Conservation (phyloP, 2,113 vertebrate species). For the Porphyrio hochstetteri region DNA sequence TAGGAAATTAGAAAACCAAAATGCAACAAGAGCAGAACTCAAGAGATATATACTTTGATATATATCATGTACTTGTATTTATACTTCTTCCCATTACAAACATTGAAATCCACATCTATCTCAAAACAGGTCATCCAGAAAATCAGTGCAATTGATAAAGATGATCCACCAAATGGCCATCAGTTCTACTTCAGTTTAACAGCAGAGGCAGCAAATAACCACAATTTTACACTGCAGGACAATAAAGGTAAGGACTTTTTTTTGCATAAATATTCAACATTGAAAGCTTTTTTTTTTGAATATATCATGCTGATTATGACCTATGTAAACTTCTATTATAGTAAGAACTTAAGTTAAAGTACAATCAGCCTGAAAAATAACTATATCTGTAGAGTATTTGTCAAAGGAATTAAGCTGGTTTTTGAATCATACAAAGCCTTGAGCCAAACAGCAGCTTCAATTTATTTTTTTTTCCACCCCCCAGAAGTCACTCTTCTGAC, state of each 20-base stretch:
- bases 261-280: not conserved
- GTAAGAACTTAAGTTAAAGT: constrained; percentile 52
- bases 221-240: constrained; percentile 93
- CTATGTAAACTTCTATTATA: not conserved
- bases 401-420: constrained; percentile 39
- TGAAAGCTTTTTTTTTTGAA: not conserved
- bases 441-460: constrained; percentile 16
- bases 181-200: constrained; percentile 91
- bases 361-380: constrained; percentile 9
- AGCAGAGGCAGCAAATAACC: constrained; percentile 82
- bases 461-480: not conserved
- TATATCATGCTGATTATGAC: not conserved
- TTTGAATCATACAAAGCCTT: constrained; percentile 53
- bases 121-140: constrained; percentile 90
- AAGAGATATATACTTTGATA: not conserved
- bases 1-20: not conserved
- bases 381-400: constrained; percentile 64
- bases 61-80: not conserved
- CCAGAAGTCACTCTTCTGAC: not conserved
- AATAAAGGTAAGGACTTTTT: constrained; percentile 86
- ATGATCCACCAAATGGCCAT: constrained; percentile 90
- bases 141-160: constrained; percentile 93
- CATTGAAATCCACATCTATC: not conserved
- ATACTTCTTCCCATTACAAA: not conserved
- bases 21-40: not conserved